Base-by-base conservation (phyloP, 2,888 invertebrate species). In the Acanthosepion lycidas region DNA sequence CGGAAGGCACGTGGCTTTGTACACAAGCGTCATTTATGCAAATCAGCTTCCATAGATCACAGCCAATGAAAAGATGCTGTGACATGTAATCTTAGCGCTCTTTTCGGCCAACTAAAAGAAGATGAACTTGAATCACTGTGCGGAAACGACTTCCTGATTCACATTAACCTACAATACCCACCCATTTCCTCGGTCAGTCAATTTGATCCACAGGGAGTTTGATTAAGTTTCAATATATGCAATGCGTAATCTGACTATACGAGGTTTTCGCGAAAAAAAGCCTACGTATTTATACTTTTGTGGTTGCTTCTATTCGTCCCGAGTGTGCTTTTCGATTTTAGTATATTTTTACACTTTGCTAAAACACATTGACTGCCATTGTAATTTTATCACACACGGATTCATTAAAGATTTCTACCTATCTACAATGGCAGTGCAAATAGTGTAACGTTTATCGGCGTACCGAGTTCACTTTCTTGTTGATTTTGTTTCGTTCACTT, bases 31-130 rank as follows among this genome's bases (percentile, higher is more conserved):
- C 33, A 42, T 51, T n/a, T n/a, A 93, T 93, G 93, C 26, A 93
- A 93, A 93, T 93, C 93, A 28, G n/a, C 33, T 20, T 23, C 93
- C 93, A 93, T 93, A 93, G 93, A 93, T 93, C 93, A 93, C 53
- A 93, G 93, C n/a, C 53, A 53, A 53, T 93, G 51, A 93, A 93
- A 93, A 93, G 93, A 93, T 28, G 15, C 53, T 51, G 93, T 93
- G 93, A 93, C 93, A 93, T 93, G 49, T 93, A 93, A 93, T 93
- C 93, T 93, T 93, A 26, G 51, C 28, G 53, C 48, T 93, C 93
- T 93, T 93, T 93, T 93, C 49, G 51, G 12, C 6, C 53, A 53
- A 93, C 93, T 53, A 48, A n/a, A 49, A n/a, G 93, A 53, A 51
- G 51, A 51, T 53, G 93, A 53, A 93, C 93, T 93, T 93, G 53